phyloP scores from a whole-genome alignment of 2,888 invertebrate species.

The Acanthosepion pharaonis region DNA sequence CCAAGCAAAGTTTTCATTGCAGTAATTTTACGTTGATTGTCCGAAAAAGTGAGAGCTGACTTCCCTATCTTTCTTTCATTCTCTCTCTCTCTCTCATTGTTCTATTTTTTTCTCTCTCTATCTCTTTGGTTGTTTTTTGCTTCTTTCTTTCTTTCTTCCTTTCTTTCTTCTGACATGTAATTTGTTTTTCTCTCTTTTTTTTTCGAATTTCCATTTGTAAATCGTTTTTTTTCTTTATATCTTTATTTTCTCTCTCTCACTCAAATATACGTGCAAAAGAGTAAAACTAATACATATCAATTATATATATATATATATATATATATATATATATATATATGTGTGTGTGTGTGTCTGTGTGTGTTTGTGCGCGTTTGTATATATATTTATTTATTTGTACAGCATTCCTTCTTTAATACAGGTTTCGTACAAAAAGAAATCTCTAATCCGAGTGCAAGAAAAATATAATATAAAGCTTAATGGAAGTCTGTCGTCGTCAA shows the following conservation, averaged over 20 bases:
- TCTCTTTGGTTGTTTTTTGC: too few species aligned
- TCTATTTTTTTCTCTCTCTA: too few species aligned
- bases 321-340: background rate
- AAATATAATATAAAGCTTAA: too few species aligned
- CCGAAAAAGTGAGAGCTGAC: background rate
- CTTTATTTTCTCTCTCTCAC: background rate
- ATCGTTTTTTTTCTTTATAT: background rate
- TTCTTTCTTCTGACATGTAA: too few species aligned
- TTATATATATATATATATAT: background rate
- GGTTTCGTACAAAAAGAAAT: too few species aligned
- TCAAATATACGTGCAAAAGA: background rate
- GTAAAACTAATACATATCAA: background rate
- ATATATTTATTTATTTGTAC: background rate
- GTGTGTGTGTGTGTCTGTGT: background rate
- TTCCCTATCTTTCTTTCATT: background rate
- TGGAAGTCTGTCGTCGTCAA: too few species aligned
- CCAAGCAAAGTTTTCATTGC: constrained; percentile 33
- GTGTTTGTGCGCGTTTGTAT: background rate
- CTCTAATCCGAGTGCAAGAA: too few species aligned
- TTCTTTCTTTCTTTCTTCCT: background rate
- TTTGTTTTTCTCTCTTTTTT: background rate
- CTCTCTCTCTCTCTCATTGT: background rate
- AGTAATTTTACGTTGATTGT: background rate
- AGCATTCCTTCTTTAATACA: too few species aligned
- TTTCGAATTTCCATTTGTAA: background rate